Conservation (phyloP, 2,113 vertebrate species). For the Coryphaenoides rupestris region DNA sequence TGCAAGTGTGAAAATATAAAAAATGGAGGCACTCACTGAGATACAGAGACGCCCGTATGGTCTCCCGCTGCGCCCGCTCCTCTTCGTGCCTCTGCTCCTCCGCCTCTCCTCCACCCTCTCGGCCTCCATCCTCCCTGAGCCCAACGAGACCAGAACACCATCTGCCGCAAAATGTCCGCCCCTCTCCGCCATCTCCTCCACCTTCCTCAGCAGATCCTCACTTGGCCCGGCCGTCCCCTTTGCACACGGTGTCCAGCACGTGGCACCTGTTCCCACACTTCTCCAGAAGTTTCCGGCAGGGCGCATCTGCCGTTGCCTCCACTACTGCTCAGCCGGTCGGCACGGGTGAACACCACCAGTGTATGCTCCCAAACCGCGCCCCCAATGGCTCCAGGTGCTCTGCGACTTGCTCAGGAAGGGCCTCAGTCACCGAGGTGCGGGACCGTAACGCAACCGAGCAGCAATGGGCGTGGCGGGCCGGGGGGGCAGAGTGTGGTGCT, state of each 20-base stretch:
- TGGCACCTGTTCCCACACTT: conserved; percentile 65
- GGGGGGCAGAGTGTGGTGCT: conserved; percentile 66
- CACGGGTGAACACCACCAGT: conserved; percentile 68
- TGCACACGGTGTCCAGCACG: conserved; percentile 59
- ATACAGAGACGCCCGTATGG: conserved; percentile 61
- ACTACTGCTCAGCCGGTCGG: conserved; percentile 64
- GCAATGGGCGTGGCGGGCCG: conserved; percentile 68
- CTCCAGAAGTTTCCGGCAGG: conserved; percentile 58
- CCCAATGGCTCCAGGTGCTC: conserved; percentile 66
- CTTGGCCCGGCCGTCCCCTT: conserved; percentile 54
- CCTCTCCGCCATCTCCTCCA: conserved; percentile 36
- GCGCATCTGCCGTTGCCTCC: conserved; percentile 49
- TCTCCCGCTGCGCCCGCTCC: conserved; percentile 58
- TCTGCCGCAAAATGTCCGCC: conserved; percentile 43
- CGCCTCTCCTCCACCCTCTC: no score
- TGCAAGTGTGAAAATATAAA: no score
- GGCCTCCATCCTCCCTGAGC: conserved; percentile 61
- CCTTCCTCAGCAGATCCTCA: conserved; percentile 64
- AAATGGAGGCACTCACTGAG: conserved; percentile 55
- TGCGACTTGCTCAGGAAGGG: conserved; percentile 59
- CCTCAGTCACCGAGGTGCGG: conserved; percentile 57
- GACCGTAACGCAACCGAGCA: conserved; percentile 66
- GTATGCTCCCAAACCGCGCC: conserved; percentile 56
- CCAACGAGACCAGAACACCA: conserved; percentile 17
- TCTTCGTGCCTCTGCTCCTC: conserved; percentile 74